phyloP scores from a whole-genome alignment of 1,140 invertebrate species.

The Bemisia tabaci region DNA sequence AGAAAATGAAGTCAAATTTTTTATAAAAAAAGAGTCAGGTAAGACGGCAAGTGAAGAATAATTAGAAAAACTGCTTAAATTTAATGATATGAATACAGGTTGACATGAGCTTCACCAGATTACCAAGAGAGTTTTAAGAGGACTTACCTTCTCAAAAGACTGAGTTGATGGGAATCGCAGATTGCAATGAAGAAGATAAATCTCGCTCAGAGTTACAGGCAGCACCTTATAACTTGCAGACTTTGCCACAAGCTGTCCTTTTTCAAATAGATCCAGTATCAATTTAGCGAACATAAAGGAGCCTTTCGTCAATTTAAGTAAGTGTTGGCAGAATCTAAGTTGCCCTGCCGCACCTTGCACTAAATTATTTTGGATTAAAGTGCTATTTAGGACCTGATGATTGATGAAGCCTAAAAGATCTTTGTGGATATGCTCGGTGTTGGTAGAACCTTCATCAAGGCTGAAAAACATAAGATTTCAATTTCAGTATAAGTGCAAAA shows the following conservation, averaged over 20 bases:
- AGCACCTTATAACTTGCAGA: slow-evolving; percentile 85
- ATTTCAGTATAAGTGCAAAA: slow-evolving; percentile 14
- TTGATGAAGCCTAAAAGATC: slow-evolving; percentile 79
- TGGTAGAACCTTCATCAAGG: slow-evolving; percentile 46
- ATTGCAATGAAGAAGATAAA: slow-evolving; percentile 89
- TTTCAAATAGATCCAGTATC: slow-evolving; percentile 83
- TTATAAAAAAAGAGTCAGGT: too few relatives aligned
- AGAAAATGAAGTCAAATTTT: too few relatives aligned
- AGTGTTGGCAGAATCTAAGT: slow-evolving; percentile 63
- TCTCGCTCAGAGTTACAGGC: slow-evolving; percentile 80
- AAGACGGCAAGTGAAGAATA: too few relatives aligned
- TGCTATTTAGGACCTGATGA: slow-evolving; percentile 59
- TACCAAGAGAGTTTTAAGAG: too few relatives aligned
- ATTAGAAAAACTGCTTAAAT: too few relatives aligned
- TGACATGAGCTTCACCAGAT: too few relatives aligned
- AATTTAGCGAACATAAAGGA: slow-evolving; percentile 86
- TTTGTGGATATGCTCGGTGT: slow-evolving; percentile 53
- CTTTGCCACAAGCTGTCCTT: slow-evolving; percentile 84
- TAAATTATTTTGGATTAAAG: slow-evolving; percentile 71
- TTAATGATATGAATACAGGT: too few relatives aligned
- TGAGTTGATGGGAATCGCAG: slow-evolving; percentile 75
- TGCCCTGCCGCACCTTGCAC: slow-evolving; percentile 40
- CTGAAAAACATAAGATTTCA: slow-evolving; percentile 21
- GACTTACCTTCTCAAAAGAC: slow-evolving; percentile 70
- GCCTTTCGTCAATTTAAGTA: slow-evolving; percentile 67